phyloP scores from a whole-genome alignment of 2,888 invertebrate species.

The Leptarthrus brevirostris region DNA sequence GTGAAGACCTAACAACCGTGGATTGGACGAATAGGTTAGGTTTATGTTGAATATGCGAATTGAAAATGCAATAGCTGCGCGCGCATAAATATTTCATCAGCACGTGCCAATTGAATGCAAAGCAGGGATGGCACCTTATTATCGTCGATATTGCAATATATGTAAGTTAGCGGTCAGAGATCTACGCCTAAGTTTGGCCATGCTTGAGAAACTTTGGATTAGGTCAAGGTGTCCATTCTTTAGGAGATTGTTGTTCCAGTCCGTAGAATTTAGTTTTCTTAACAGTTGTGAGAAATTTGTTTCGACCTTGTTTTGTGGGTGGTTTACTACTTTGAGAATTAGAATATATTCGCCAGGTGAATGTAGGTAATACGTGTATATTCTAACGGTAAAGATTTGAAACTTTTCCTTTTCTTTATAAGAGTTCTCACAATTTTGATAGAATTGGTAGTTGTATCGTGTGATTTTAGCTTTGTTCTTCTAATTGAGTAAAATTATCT shows the following conservation, averaged over 20 bases:
- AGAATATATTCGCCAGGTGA: no score
- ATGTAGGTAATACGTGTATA: no score
- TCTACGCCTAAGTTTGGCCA: background rate
- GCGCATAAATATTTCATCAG: constrained; percentile 25
- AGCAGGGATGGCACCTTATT: constrained; percentile 25
- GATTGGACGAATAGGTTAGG: no score
- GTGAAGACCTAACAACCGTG: background rate
- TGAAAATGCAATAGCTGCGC: background rate
- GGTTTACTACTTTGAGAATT: background rate
- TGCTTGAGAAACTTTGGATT: constrained; percentile 17
- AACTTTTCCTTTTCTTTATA: no score
- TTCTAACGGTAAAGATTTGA: no score
- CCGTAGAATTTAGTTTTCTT: constrained; percentile 3
- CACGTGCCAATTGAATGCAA: constrained; percentile 45
- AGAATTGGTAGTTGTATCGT: no score
- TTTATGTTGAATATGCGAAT: no score
- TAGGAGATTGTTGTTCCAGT: constrained; percentile 19
- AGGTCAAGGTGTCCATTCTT: constrained; percentile 40
- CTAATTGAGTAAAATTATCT: no score
- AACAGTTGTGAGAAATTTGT: constrained; percentile 11
- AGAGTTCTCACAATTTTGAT: no score
- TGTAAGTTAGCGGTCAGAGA: background rate
- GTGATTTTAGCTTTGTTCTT: no score
- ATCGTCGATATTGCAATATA: no score
- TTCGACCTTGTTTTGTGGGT: constrained; percentile 32